Percentiles rank a stretch among this genome's conserved stretches.
These are phyloP conservation scores for Planococcus citri DNA, from an alignment of 1,140 invertebrate genomes.

Conservation along the genomic window DNA sequence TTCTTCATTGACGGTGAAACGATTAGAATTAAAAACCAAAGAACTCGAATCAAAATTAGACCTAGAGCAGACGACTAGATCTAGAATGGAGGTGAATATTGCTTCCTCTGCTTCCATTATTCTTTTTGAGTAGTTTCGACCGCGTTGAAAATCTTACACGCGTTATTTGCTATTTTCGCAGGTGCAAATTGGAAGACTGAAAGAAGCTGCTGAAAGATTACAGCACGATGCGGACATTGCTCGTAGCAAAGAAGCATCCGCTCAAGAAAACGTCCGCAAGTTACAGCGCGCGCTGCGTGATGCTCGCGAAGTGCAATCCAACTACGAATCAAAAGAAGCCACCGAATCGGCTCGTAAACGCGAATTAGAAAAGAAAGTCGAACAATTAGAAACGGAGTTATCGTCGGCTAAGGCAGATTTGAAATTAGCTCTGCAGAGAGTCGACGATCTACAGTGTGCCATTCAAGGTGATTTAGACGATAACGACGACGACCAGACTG, in stretches of 20 bases:
- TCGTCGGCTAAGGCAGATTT: conserved; percentile 53
- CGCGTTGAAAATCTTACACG: neutral
- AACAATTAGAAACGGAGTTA: conserved; percentile 48
- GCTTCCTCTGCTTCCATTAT: neutral
- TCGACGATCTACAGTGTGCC: conserved; percentile 72
- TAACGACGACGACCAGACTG: conserved; percentile 35
- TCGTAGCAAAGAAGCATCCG: conserved; percentile 54
- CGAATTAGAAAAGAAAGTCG: conserved; percentile 54
- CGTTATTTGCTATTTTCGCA: conserved; percentile 29
- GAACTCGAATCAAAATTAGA: conserved; percentile 83
- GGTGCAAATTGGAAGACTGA: conserved; percentile 62
- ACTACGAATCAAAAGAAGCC: conserved; percentile 50
- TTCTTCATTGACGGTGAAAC: conserved; percentile 51
- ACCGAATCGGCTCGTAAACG: conserved; percentile 54
- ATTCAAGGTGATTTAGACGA: conserved; percentile 59
- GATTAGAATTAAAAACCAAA: conserved; percentile 64
- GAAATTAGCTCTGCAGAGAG: conserved; percentile 64
- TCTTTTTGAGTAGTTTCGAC: neutral
- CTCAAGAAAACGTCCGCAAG: conserved; percentile 61
- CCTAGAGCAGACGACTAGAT: conserved; percentile 70
- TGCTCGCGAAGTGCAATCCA: conserved; percentile 54
- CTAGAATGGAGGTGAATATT: conserved; percentile 57
- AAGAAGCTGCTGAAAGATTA: conserved; percentile 69
- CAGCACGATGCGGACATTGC: conserved; percentile 57
- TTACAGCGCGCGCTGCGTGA: conserved; percentile 53